A percentile compares a stretch with the other conserved stretches of the same genome.
phyloP scores from a whole-genome alignment of 2,113 vertebrate genomes.

The Fregetta grallaria region DNA sequence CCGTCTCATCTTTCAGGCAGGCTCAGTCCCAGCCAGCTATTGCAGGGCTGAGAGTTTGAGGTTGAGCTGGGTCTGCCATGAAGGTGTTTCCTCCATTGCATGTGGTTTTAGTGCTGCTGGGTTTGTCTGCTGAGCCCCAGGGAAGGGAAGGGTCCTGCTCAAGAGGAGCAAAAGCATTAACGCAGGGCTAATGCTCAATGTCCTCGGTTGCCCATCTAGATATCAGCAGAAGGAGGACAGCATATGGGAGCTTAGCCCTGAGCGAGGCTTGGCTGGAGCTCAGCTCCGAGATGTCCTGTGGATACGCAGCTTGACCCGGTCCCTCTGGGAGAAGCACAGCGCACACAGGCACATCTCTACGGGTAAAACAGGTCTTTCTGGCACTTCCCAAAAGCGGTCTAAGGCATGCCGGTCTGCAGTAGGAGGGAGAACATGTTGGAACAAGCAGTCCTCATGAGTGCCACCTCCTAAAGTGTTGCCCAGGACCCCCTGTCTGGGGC shows the following conservation, averaged over 20 bases:
- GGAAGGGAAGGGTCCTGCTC: background rate
- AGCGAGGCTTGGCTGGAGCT: background rate
- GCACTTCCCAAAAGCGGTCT: background rate
- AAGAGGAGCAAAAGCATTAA: background rate
- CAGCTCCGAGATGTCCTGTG: background rate
- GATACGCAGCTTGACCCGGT: fast-evolving
- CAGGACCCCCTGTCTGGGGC: background rate
- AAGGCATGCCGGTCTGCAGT: background rate
- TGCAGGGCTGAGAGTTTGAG: background rate
- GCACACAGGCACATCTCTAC: background rate
- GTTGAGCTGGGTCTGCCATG: background rate
- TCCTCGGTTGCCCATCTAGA: fast-evolving
- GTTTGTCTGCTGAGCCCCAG: background rate
- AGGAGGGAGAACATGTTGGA: background rate
- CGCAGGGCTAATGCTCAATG: fast-evolving
- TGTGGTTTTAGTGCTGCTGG: background rate
- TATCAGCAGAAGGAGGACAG: background rate
- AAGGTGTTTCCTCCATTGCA: background rate
- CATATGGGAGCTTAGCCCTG: background rate
- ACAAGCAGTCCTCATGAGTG: background rate
- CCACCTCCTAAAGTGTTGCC: background rate
- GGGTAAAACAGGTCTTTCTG: background rate
- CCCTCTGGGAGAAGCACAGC: background rate
- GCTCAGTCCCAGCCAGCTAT: background rate
- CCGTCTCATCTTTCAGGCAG: background rate